Conservation (phyloP, 1,140 invertebrate genomes). For the Drosophila lacteicornis region DNA sequence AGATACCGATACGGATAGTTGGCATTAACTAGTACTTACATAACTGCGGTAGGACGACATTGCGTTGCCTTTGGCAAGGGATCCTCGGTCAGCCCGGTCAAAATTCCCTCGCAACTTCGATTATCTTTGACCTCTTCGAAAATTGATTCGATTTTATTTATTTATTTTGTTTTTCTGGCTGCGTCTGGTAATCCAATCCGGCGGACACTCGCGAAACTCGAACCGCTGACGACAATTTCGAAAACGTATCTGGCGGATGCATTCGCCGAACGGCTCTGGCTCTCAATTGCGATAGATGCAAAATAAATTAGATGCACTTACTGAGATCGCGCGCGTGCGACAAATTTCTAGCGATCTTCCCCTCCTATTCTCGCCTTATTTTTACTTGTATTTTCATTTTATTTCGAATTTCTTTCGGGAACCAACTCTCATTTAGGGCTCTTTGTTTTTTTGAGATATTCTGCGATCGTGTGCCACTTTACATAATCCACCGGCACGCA, state of each 20-base stretch:
- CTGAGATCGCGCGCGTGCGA: slow-evolving; percentile 54
- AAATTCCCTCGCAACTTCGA: slow-evolving; percentile 20
- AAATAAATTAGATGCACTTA: slow-evolving; percentile 78
- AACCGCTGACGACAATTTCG: slow-evolving; percentile 56
- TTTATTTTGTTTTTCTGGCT: slow-evolving; percentile 27
- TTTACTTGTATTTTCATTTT: slow-evolving; percentile 29
- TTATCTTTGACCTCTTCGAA: slow-evolving; percentile 4
- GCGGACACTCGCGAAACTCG: slow-evolving; percentile 33
- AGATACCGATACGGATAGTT: slow-evolving; percentile 47
- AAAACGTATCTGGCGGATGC: slow-evolving; percentile 65
- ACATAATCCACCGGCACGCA: slow-evolving; percentile 78
- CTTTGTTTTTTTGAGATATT: slow-evolving; percentile 25
- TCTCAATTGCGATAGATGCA: slow-evolving; percentile 79
- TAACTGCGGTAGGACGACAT: slow-evolving; percentile 84
- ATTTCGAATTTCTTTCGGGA: slow-evolving; percentile 6
- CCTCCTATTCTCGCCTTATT: slow-evolving; percentile 3
- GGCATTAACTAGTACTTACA: slow-evolving; percentile 77
- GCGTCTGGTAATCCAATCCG: slow-evolving; percentile 60
- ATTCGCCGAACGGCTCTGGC: slow-evolving; percentile 44
- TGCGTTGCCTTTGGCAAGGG: slow-evolving; percentile 63
- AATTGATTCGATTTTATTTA: slow-evolving; percentile 22
- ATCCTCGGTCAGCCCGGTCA: slow-evolving; percentile 26
- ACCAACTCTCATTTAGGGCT: slow-evolving; percentile 16
- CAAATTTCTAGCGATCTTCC: slow-evolving; percentile 27
- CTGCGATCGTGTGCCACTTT: slow-evolving; percentile 63